Percentiles rank a stretch among this genome's conserved stretches.
Evolutionary conservation across 2,797 vertebrate genomes (phyloP).

Genomic region (Scyliorhinus canicula): DNA sequence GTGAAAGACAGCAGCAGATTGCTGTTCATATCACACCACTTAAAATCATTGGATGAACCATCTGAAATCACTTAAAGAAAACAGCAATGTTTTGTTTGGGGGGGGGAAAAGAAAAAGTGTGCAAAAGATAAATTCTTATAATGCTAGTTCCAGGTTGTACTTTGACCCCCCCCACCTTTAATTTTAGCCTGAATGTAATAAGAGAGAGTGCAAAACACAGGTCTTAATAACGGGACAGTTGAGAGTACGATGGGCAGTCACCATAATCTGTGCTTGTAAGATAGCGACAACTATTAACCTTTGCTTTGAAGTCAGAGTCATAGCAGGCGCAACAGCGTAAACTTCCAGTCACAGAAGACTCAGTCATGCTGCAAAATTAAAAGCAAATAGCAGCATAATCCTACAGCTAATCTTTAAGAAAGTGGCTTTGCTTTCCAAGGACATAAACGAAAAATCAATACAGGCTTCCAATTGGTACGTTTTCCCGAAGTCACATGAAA

Average conservation of each 20-base stretch:
- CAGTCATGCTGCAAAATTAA: background rate
- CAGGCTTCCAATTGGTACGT: background rate
- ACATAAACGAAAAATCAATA: too few species aligned
- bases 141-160: background rate
- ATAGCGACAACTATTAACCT: background rate
- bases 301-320: background rate
- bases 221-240: background rate
- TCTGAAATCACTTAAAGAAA: background rate
- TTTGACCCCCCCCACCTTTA: background rate
- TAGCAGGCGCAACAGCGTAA: background rate
- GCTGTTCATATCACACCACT: too few species aligned
- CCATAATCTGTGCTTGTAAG: background rate
- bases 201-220: background rate
- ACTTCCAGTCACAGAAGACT: background rate
- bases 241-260: background rate
- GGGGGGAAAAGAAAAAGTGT: too few species aligned
- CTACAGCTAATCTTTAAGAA: background rate
- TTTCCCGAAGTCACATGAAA: background rate
- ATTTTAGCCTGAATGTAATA: background rate
- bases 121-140: too few species aligned
- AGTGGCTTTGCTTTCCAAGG: background rate
- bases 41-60: background rate
- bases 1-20: too few species aligned
- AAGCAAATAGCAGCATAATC: background rate
- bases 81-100: background rate